Evolutionary conservation across 2,113 vertebrate species (phyloP).

Genomic region (Callipepla californica): DNA sequence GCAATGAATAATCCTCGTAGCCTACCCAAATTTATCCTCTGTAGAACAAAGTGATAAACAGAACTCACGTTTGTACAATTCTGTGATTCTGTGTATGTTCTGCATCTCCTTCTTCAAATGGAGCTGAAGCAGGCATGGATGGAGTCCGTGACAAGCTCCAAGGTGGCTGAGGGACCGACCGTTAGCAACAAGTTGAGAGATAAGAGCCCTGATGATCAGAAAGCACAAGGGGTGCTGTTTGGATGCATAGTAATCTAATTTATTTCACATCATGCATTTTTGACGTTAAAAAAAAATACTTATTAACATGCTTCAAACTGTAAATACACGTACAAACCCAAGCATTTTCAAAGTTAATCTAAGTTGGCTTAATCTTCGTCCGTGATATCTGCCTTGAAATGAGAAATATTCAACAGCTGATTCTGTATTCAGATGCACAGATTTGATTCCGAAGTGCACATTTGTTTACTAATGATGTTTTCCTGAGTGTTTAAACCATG

Average conservation of each 20-base stretch:
- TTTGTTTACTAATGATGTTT: neutral
- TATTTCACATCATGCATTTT: slow-evolving; percentile 16
- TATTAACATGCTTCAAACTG: neutral
- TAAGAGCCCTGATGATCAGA: neutral
- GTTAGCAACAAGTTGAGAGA: neutral
- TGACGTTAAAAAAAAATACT: neutral
- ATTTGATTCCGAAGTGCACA: neutral
- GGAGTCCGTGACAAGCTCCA: neutral
- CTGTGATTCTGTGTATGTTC: neutral
- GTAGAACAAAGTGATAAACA: neutral
- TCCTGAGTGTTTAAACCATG: neutral
- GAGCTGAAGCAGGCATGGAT: neutral
- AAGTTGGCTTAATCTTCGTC: slow-evolving; percentile 50
- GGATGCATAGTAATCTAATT: neutral
- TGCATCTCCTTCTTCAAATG: neutral
- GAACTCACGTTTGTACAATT: fast-evolving
- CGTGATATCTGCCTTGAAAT: slow-evolving; percentile 29
- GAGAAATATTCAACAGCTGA: slow-evolving; percentile 27
- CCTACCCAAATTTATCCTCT: neutral
- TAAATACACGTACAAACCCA: slow-evolving; percentile 2
- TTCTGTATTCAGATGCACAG: slow-evolving; percentile 20
- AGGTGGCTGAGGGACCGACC: neutral
- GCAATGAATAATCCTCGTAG: neutral
- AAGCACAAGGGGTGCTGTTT: neutral
- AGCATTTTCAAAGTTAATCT: slow-evolving; percentile 38